These are phyloP conservation scores for Endomychus coccineus DNA, from an alignment of 2,888 invertebrate genomes.

Conservation along the genomic window DNA sequence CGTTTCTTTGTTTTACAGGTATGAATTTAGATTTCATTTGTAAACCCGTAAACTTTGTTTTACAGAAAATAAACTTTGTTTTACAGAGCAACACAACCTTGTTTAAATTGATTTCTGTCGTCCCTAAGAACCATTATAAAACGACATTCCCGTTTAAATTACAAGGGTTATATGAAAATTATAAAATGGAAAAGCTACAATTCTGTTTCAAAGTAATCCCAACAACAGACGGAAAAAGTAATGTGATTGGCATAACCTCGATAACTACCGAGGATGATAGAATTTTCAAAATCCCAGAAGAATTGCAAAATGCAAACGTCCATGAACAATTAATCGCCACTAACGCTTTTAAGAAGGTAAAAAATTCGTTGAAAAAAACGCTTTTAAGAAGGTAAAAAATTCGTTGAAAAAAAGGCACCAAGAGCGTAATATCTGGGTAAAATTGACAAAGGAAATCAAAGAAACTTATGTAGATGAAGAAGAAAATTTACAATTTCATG, in stretches of 20 bases:
- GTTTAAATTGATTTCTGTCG: too few relatives aligned
- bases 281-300: constrained; percentile 12
- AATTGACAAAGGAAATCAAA: constrained; percentile 15
- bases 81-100: too few relatives aligned
- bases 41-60: too few relatives aligned
- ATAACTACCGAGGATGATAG: constrained; percentile 15
- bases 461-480: constrained; percentile 20
- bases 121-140: too few relatives aligned
- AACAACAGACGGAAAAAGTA: constrained; percentile 17
- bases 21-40: too few relatives aligned
- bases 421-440: constrained; percentile 22
- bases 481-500: constrained; percentile 19
- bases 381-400: too few relatives aligned
- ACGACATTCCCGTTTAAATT: constrained; percentile 7
- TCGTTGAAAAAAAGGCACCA: constrained; percentile 21
- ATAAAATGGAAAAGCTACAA: constrained; percentile 15
- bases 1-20: too few relatives aligned
- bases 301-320: not conserved
- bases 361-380: too few relatives aligned
- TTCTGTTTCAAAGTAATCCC: constrained; percentile 14
- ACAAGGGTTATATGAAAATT: not conserved
- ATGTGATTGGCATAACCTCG: constrained; percentile 13
- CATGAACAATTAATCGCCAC: constrained; percentile 4
- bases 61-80: too few relatives aligned
- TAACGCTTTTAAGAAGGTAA: constrained; percentile 14